Evolutionary conservation across 2,888 invertebrate genomes (phyloP), one percentile per base, ranked within the genome.

Genomic region (Caenorhabditis sp.): DNA sequence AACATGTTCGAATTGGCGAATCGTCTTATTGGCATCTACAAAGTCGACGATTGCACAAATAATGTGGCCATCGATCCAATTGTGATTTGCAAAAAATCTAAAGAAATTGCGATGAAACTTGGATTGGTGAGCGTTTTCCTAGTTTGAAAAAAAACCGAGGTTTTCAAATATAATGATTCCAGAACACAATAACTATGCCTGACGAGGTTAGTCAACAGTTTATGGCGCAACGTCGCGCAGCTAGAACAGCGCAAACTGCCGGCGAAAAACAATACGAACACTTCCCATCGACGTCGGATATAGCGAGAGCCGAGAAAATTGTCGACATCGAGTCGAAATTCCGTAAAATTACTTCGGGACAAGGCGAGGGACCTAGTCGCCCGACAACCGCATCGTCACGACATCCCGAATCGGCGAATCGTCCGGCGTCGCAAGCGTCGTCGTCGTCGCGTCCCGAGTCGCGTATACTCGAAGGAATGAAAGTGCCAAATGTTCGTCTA

Each of bases 1-100:
- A 95, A 97, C 88, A 99, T 99, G 97, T 99, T 97, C 88, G 97
- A 99, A 87, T 90, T 95, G 17, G 93, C 94, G 0, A 94, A 97
- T 88, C 92, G 93, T 65, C 90, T 97, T 5, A 92, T 97, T 14
- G 99, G 99, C 0, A 97, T 99, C 81, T 99, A 94, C 89, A 99
- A 99, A 90, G 93, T 91, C 1, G 24, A 68, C 53, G 77, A 74
- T 54, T 79, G 79, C 49, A 79, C 79, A 1, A 59, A 70, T 36
- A 79, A 79, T 53, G 77, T 77, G 26, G 75, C 76, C 3, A 68
- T 79, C 49, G 79, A 79, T 62, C 79, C 79, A 27, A 49, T 67
- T 17, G 58, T 26, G 1, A 70, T 76, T 4, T 67, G 68, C 53
- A 43, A 65, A 36, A 19, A 51, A 24, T 66, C 72, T 0, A 66